phyloP scores from a whole-genome alignment of 2,888 invertebrate genomes.

The Oxyscelio sp. region DNA sequence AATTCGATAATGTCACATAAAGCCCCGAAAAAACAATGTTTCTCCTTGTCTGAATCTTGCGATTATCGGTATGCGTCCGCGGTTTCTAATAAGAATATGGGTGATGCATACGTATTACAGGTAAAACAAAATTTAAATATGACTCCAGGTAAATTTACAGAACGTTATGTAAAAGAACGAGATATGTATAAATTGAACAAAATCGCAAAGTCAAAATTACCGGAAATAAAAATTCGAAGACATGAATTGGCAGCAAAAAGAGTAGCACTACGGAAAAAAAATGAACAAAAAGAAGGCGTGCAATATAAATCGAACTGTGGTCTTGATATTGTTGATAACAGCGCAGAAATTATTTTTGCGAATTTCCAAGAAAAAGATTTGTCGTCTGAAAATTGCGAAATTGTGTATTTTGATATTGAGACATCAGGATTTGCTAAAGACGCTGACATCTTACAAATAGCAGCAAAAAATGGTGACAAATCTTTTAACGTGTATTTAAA shows the following conservation, averaged over 20 bases:
- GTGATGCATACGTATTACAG: slow-evolving; percentile 5
- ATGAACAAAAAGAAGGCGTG: neutral
- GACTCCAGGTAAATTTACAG: neutral
- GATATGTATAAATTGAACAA: no score
- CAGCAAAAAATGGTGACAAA: slow-evolving; percentile 36
- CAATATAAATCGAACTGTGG: slow-evolving; percentile 37
- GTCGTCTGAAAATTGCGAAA: slow-evolving; percentile 8
- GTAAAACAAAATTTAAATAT: neutral
- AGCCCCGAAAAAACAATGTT: slow-evolving; percentile 40
- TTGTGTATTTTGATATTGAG: slow-evolving; percentile 25
- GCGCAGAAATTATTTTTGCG: neutral
- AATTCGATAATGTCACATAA: slow-evolving; percentile 47
- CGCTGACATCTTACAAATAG: slow-evolving; percentile 43
- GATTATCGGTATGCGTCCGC: no score
- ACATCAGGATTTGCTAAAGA: slow-evolving; percentile 21
- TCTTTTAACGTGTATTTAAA: slow-evolving; percentile 58
- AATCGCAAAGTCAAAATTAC: slow-evolving; percentile 23
- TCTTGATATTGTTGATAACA: neutral
- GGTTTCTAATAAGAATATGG: slow-evolving; percentile 22
- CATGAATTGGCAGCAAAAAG: neutral
- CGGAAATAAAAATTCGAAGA: neutral
- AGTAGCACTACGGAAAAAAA: slow-evolving; percentile 2
- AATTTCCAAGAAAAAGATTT: neutral
- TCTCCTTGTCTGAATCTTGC: slow-evolving; percentile 15
- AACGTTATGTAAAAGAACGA: no score